These are phyloP conservation scores for Stomatorhinus ivindoensis DNA, from an alignment of 2,113 vertebrate species.

Conservation along the genomic window DNA sequence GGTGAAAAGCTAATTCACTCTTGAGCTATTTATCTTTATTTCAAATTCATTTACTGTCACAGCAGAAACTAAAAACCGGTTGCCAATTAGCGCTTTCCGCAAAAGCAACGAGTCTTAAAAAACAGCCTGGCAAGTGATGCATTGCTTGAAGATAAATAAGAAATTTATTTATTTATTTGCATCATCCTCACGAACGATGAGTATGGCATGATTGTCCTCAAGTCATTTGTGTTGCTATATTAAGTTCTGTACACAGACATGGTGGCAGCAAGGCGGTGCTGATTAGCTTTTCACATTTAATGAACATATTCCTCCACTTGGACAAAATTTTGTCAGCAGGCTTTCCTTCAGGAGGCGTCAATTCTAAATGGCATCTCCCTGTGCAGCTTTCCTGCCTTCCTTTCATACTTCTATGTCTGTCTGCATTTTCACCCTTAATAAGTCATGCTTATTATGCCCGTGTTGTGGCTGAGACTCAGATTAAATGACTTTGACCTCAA, in stretches of 20 bases:
- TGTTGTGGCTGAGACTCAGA: not conserved
- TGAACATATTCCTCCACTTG: not conserved
- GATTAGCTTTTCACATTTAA: not conserved
- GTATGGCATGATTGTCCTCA: not conserved
- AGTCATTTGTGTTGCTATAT: not conserved
- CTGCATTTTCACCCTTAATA: not conserved
- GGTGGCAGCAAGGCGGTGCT: not conserved
- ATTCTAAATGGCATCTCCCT: not conserved
- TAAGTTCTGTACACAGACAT: not conserved
- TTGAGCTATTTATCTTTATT: conserved; percentile 14
- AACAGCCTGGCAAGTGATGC: not conserved
- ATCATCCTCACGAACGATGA: not conserved
- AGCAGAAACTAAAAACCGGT: not conserved
- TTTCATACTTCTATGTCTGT: not conserved
- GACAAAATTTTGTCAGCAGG: not conserved
- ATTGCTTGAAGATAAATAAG: not conserved
- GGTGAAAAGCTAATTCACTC: not conserved
- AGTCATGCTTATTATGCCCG: not conserved
- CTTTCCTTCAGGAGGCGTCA: not conserved
- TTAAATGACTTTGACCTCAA: not conserved
- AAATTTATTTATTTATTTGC: not conserved
- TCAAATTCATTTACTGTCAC: not conserved
- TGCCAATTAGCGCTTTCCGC: not conserved
- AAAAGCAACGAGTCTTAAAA: not conserved
- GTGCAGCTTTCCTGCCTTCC: not conserved